These are phyloP conservation scores for Drosophila fungiperda DNA, from an alignment of 2,888 invertebrate genomes.

Conservation along the genomic window DNA sequence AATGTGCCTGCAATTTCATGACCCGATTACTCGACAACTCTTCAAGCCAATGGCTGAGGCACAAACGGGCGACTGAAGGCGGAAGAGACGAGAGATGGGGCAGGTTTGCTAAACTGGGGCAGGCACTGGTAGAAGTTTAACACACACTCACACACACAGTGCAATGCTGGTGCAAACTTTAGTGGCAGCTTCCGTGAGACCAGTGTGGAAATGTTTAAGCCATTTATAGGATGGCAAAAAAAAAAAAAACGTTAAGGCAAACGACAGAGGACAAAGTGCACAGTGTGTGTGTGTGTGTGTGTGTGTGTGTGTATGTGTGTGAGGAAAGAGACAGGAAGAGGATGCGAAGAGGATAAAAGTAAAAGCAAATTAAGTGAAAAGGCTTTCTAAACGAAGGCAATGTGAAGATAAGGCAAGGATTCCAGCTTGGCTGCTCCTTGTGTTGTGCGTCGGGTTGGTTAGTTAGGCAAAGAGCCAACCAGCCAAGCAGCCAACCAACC, in stretches of 20 bases:
- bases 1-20: conserved; percentile 66
- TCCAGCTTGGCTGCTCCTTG: conserved; percentile 17
- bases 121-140: conserved; percentile 46
- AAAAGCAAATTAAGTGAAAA: conserved; percentile 66
- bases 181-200: conserved; percentile 44
- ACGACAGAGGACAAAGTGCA: conserved; percentile 23
- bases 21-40: conserved; percentile 71
- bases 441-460: conserved; percentile 14
- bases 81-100: background rate
- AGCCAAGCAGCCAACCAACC: background rate
- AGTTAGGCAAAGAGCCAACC: conserved; percentile 15
- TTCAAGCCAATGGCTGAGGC: conserved; percentile 37
- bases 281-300: background rate
- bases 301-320: background rate
- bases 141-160: conserved; percentile 16
- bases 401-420: conserved; percentile 24
- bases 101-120: conserved; percentile 43
- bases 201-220: conserved; percentile 58
- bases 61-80: background rate
- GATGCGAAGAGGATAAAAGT: conserved; percentile 3
- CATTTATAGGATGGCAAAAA: conserved; percentile 56
- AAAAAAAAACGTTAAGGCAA: conserved; percentile 23
- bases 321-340: background rate
- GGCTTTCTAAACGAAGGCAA: conserved; percentile 38
- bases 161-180: conserved; percentile 44